These are phyloP conservation scores for Pachycephala philippinensis DNA, from an alignment of 2,113 vertebrate genomes.

Conservation along the genomic window DNA sequence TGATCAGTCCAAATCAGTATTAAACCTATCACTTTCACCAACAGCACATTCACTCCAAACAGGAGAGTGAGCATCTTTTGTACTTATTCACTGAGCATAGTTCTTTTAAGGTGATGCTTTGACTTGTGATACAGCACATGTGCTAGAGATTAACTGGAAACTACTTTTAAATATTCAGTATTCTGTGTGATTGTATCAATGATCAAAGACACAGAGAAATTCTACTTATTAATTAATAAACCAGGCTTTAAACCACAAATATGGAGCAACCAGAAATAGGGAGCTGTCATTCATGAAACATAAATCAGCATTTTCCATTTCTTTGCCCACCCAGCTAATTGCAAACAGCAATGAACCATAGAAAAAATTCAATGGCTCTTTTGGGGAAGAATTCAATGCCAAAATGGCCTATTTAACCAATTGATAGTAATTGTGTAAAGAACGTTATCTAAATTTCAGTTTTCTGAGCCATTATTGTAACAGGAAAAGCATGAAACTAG, in stretches of 20 bases:
- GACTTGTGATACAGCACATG: neutral
- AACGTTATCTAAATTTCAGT: neutral
- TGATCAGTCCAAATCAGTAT: neutral
- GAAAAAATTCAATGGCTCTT: neutral
- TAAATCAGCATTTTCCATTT: neutral
- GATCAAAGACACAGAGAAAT: conserved; percentile 39
- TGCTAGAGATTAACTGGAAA: neutral
- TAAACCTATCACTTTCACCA: neutral
- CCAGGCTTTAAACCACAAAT: neutral
- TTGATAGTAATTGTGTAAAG: neutral
- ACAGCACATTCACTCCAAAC: neutral
- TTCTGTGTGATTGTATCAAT: neutral
- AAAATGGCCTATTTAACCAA: neutral
- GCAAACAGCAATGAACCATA: neutral
- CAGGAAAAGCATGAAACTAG: neutral
- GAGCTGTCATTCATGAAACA: neutral
- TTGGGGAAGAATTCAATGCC: neutral
- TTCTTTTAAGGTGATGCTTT: neutral
- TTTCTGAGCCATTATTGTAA: neutral
- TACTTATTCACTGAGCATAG: neutral
- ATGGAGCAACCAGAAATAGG: conserved; percentile 20
- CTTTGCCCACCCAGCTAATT: neutral
- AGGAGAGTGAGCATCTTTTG: neutral
- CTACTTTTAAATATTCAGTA: conserved; percentile 8
- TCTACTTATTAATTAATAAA: conserved; percentile 21